Conservation (phyloP, 2,797 vertebrate genomes). For the Botia kubotai region DNA sequence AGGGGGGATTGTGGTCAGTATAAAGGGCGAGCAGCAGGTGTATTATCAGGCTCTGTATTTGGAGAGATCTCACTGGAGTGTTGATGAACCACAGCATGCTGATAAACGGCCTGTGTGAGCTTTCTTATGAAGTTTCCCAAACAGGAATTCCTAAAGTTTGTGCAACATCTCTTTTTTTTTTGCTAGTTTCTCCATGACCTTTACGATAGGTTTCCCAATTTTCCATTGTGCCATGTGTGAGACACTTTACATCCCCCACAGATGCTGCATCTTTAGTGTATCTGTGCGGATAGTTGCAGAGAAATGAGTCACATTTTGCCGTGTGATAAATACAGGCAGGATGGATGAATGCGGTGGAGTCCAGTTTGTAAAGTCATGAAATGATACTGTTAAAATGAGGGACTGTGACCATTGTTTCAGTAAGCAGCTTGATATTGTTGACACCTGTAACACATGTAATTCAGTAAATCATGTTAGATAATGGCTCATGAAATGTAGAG, state of each 20-base stretch:
- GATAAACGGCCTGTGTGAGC: not conserved
- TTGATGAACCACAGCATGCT: not conserved
- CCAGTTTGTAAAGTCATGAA: too few species aligned
- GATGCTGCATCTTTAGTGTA: constrained; percentile 32
- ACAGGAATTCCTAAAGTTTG: not conserved
- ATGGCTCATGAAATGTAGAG: not conserved
- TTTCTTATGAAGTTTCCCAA: not conserved
- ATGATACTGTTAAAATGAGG: too few species aligned
- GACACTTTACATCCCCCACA: constrained; percentile 37
- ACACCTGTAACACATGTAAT: not conserved
- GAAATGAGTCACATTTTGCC: not conserved
- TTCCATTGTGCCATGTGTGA: constrained; percentile 6
- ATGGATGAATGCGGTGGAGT: too few species aligned
- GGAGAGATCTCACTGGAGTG: constrained; percentile 4
- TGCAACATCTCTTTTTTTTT: not conserved
- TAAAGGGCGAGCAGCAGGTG: constrained; percentile 28
- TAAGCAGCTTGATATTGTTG: not conserved
- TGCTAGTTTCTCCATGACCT: not conserved
- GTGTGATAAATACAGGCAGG: not conserved
- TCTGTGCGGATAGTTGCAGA: constrained; percentile 27
- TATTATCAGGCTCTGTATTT: constrained; percentile 31
- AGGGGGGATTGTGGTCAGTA: not conserved
- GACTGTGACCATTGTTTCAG: too few species aligned
- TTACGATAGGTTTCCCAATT: not conserved
- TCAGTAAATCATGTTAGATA: too few species aligned